Evolutionary conservation across 1,140 invertebrate species (phyloP), one percentile per base, ranked within the genome.

Genomic region (Trichonephila clavata): DNA sequence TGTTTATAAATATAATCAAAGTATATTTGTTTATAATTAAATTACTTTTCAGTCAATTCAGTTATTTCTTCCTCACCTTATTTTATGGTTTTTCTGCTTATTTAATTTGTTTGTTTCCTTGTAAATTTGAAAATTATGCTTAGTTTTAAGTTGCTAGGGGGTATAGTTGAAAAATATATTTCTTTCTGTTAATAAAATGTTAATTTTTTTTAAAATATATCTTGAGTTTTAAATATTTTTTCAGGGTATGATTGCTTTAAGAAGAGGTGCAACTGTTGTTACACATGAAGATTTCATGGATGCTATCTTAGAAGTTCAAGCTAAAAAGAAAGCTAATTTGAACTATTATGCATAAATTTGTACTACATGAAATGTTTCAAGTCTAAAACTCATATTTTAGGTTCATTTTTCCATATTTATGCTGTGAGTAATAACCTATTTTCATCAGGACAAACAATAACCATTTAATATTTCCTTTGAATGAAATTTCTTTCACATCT

Each of bases 251-350:
- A 99, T 99, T 95, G 99, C 99, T 4, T 96, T 99, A 61, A 97
- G 99, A 90, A 97, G 99, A 86, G 99, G 98, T 94, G 99, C 99
- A 32, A 97, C 97, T 27, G 97, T 98, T 89, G 98, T 99, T 50
- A 99, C 97, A 32, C 99, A 99, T 96, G 99, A 99, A 97, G 99
- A 99, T 96, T 99, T 99, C 95, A 99, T 99, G 99, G 99, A 99
- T 96, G 99, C 99, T 93, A 99, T 99, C 94, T 97, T 99, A 95
- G 99, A 99, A 96, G 99, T 99, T 3, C 99, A 99, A 96, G 99
- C 99, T 13, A 99, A 99, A 97, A 99, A 99, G 97, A 99, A 99
- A 96, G 98, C 99, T 60, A 99, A 99, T 96, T 97, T 99, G 94
- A 99, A 99, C 96, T 99, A 99, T 96, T 99, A 99, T 97, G 99